Percentiles rank a stretch among this genome's conserved stretches.
Conservation (phyloP, 2,113 vertebrate genomes). For the Rallus limicola region DNA sequence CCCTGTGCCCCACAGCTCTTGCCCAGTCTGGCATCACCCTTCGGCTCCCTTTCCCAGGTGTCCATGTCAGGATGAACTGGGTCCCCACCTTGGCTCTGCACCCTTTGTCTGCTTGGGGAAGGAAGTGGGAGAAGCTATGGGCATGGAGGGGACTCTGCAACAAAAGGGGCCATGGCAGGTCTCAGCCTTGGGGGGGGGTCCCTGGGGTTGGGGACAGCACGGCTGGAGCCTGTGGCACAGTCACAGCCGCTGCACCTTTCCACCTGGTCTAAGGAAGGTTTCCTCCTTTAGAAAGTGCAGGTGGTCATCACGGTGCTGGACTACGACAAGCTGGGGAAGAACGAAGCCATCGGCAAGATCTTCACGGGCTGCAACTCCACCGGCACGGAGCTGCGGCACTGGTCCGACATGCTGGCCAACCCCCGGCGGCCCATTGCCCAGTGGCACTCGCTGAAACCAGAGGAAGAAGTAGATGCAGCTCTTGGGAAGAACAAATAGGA, state of each 20-base stretch:
- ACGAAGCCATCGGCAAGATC: constrained; percentile 97
- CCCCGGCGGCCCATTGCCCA: constrained; percentile 96
- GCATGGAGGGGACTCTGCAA: background rate
- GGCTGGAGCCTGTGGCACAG: rapidly evolving
- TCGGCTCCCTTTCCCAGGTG: background rate
- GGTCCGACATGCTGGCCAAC: constrained; percentile 98
- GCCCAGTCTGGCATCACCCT: background rate
- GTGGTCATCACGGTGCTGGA: constrained; percentile 97
- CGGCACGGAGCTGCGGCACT: constrained; percentile 94
- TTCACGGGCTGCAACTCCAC: constrained; percentile 91
- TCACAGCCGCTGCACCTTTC: rapidly evolving
- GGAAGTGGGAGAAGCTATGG: background rate
- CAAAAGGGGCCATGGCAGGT: rapidly evolving
- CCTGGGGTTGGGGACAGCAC: background rate
- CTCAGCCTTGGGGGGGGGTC: background rate
- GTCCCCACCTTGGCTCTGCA: background rate
- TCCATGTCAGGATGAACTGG: background rate
- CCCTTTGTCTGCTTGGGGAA: rapidly evolving
- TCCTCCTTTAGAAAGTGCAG: constrained; percentile 87
- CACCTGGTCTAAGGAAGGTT: background rate
- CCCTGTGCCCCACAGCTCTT: background rate
- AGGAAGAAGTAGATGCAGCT: constrained; percentile 95
- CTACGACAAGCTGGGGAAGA: constrained; percentile 98
- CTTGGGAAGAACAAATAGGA: constrained; percentile 93
- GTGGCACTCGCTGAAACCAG: constrained; percentile 97